phyloP scores from a whole-genome alignment of 2,797 vertebrate species.

The Lepus townsendii region DNA sequence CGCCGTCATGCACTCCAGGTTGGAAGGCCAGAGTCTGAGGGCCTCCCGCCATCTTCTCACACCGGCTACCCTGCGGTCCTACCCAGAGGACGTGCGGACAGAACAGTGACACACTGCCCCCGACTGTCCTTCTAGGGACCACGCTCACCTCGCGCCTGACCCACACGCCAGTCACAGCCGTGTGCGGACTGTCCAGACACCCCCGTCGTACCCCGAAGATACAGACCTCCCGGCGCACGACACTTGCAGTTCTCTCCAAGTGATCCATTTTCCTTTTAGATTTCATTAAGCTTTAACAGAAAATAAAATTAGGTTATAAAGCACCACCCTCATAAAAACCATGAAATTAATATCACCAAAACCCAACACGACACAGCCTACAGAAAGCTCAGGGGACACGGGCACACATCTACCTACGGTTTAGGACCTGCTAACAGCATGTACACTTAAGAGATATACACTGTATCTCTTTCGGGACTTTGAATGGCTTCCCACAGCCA shows the following conservation, averaged over 20 bases:
- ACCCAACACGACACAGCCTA: not conserved
- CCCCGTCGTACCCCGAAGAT: not conserved
- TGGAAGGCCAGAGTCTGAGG: not conserved
- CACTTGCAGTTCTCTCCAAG: conserved; percentile 94
- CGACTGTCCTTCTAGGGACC: not conserved
- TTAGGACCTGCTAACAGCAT: rapidly evolving
- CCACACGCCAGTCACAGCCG: rapidly evolving
- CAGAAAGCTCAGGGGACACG: not conserved
- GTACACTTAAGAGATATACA: too few species aligned
- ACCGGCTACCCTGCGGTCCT: not conserved
- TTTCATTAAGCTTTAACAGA: conserved; percentile 91
- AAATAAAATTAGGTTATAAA: conserved; percentile 80
- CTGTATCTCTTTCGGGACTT: not conserved
- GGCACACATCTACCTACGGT: not conserved
- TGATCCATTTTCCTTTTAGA: conserved; percentile 93
- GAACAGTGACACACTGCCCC: not conserved
- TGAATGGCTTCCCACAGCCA: not conserved
- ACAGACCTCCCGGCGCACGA: conserved; percentile 94
- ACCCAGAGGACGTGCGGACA: conserved; percentile 21
- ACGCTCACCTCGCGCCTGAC: not conserved
- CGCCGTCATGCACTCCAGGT: not conserved
- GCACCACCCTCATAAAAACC: conserved; percentile 47
- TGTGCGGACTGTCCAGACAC: not conserved
- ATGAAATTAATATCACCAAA: not conserved
- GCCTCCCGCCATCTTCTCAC: not conserved